These are phyloP conservation scores for Tringa solitaria DNA, from an alignment of 2,113 vertebrate species.

Conservation along the genomic window DNA sequence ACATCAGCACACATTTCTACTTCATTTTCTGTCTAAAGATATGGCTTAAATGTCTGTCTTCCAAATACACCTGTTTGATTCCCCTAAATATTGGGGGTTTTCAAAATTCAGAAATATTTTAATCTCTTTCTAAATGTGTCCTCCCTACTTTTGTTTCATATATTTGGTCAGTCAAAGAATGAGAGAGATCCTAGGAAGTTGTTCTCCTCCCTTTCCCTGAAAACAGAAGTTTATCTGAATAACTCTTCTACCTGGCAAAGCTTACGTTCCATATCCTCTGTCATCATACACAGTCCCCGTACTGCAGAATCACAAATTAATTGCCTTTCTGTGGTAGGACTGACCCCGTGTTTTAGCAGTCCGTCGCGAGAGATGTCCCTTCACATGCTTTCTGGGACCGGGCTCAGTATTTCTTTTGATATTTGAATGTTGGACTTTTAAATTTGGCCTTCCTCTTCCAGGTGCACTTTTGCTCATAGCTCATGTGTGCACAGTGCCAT, in stretches of 20 bases:
- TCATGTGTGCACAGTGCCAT: no score
- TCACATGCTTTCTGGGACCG: background rate
- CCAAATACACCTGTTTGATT: background rate
- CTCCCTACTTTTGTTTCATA: background rate
- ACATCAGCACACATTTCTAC: background rate
- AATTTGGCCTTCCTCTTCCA: background rate
- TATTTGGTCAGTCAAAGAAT: background rate
- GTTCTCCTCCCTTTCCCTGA: background rate
- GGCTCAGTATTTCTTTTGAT: background rate
- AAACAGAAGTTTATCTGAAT: background rate
- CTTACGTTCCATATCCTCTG: background rate
- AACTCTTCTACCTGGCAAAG: background rate
- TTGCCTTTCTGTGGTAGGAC: background rate
- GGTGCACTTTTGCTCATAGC: background rate
- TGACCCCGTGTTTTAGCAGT: background rate
- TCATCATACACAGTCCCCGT: no score
- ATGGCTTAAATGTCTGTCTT: background rate
- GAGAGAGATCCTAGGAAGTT: background rate
- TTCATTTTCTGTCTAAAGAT: background rate
- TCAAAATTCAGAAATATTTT: background rate
- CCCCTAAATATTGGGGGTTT: rapidly evolving
- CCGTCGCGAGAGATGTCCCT: background rate
- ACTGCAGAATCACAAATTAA: background rate
- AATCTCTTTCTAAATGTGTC: background rate
- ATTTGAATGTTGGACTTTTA: background rate